Percentiles rank a stretch among this genome's conserved stretches.
phyloP scores from a whole-genome alignment of 2,797 vertebrate genomes.

The Moxostoma hubbsi region DNA sequence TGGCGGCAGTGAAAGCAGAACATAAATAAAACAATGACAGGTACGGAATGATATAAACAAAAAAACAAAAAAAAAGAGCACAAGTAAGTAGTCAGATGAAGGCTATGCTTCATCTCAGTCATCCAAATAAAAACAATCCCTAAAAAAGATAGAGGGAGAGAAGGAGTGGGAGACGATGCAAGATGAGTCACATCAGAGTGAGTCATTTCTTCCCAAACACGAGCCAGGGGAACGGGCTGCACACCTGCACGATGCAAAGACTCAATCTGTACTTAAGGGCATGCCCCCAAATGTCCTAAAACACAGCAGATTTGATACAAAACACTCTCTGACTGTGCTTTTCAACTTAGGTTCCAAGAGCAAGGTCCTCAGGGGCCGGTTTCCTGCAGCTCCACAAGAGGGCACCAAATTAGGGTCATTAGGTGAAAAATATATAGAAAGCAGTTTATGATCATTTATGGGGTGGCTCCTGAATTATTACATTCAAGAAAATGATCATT shows the following conservation, averaged over 20 bases:
- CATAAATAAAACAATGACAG: constrained; percentile 58
- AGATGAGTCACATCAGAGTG: constrained; percentile 77
- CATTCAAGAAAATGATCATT: neutral
- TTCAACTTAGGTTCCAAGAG: constrained; percentile 28
- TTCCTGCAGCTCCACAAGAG: constrained; percentile 45
- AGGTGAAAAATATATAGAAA: neutral
- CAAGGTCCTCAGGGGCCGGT: constrained; percentile 18
- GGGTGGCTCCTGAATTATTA: neutral
- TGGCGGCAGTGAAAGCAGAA: constrained; percentile 43
- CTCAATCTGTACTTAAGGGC: constrained; percentile 67
- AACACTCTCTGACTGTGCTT: constrained; percentile 31
- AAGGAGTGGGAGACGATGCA: constrained; percentile 61
- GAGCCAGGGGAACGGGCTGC: constrained; percentile 71
- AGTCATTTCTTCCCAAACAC: constrained; percentile 77
- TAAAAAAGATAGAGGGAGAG: constrained; percentile 56
- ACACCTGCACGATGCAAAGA: constrained; percentile 74
- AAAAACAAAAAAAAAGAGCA: constrained; percentile 4
- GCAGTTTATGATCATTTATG: neutral
- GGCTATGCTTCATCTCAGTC: constrained; percentile 54
- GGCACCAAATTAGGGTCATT: constrained; percentile 27
- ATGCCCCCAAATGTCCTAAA: constrained; percentile 57
- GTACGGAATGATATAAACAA: constrained; percentile 36
- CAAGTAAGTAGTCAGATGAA: constrained; percentile 49
- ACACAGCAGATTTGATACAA: constrained; percentile 43
- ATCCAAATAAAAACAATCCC: constrained; percentile 51